A percentile compares a stretch with the other conserved stretches of the same genome.
phyloP scores from a whole-genome alignment of 1,140 invertebrate species.

The Drosophila saltans region DNA sequence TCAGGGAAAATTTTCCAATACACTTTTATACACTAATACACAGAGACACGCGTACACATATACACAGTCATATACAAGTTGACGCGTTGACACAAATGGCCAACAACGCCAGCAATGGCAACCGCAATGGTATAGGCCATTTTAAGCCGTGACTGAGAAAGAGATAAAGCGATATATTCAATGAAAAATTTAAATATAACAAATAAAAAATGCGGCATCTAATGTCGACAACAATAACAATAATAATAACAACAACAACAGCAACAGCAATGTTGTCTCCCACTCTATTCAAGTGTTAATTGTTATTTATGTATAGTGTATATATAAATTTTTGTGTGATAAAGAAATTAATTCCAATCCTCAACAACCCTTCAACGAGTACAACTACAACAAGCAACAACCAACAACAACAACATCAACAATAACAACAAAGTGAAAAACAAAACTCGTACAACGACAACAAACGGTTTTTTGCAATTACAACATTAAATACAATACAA shows the following conservation, averaged over 20 bases:
- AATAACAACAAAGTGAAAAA: conserved; percentile 39
- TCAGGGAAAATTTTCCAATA: conserved; percentile 71
- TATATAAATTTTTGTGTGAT: conserved; percentile 74
- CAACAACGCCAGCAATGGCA: conserved; percentile 43
- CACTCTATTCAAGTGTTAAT: conserved; percentile 64
- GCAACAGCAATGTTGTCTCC: conserved; percentile 31
- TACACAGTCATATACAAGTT: conserved; percentile 21
- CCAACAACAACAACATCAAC: conserved; percentile 22
- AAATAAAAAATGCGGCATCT: conserved; percentile 24
- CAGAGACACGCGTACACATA: conserved; percentile 30
- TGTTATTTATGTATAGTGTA: conserved; percentile 78
- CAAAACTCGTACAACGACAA: conserved; percentile 67
- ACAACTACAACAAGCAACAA: conserved; percentile 33
- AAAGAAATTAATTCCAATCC: conserved; percentile 43
- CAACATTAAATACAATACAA: conserved; percentile 13
- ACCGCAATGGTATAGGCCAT: conserved; percentile 21
- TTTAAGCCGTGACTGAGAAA: conserved; percentile 41
- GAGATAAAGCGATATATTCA: conserved; percentile 14
- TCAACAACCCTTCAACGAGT: conserved; percentile 6
- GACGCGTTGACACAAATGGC: conserved; percentile 59
- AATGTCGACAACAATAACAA: conserved; percentile 38
- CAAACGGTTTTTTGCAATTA: conserved; percentile 64
- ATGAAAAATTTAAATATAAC: conserved; percentile 11
- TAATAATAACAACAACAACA: conserved; percentile 24
- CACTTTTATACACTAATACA: conserved; percentile 21